Evolutionary conservation across 1,140 invertebrate genomes (phyloP).

Genomic region (Drosophila rhopaloa): DNA sequence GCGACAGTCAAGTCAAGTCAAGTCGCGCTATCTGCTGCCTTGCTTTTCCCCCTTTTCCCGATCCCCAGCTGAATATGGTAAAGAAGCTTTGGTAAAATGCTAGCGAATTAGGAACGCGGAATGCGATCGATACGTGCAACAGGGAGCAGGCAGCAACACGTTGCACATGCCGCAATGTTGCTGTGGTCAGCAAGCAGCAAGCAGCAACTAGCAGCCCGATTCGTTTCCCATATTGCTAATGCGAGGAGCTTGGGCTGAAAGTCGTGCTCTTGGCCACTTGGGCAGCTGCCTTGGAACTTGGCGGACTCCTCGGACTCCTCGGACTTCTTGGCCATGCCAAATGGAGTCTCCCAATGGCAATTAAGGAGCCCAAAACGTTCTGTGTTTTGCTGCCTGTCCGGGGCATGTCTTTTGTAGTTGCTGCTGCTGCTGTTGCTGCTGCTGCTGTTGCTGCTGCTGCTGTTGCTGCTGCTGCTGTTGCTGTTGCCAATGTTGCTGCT

Average conservation of each 20-base stretch:
- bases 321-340: constrained; percentile 41
- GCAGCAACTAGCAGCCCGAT: constrained; percentile 49
- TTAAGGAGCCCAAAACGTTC: constrained; percentile 81
- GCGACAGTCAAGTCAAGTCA: constrained; percentile 70
- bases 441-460: constrained; percentile 34
- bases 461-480: constrained; percentile 28
- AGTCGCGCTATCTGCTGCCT: constrained; percentile 48
- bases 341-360: constrained; percentile 78
- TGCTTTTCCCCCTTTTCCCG: not conserved
- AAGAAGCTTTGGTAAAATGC: constrained; percentile 72
- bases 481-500: constrained; percentile 28
- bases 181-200: constrained; percentile 55
- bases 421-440: constrained; percentile 16
- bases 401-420: constrained; percentile 42
- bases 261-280: constrained; percentile 59
- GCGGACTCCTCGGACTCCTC: constrained; percentile 1
- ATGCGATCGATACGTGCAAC: constrained; percentile 81
- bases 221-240: constrained; percentile 84
- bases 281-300: constrained; percentile 18
- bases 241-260: constrained; percentile 45
- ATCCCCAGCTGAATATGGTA: constrained; percentile 71
- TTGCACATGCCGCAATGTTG: constrained; percentile 78
- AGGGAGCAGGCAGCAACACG: constrained; percentile 67
- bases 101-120: constrained; percentile 82
- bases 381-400: constrained; percentile 45